Evolutionary conservation across 2,888 invertebrate genomes (phyloP).

Genomic region (Lamellibrachia columna): DNA sequence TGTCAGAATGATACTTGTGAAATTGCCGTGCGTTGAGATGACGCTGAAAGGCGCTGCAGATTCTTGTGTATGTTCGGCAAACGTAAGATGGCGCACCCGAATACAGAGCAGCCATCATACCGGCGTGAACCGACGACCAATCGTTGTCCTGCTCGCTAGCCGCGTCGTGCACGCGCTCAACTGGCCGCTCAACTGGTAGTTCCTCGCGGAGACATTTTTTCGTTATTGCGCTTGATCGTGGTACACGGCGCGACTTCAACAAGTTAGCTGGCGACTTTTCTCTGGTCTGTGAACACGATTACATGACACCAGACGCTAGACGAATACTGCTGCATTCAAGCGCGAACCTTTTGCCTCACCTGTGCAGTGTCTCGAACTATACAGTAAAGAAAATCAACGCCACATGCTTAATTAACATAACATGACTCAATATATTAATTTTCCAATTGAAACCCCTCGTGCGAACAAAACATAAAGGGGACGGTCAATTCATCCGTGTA

Average conservation of each 20-base stretch:
- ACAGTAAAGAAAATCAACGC: neutral
- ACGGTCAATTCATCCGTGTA: neutral
- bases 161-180: neutral
- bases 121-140: neutral
- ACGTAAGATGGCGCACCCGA: too few relatives aligned
- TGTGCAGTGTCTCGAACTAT: neutral
- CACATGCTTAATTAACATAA: neutral
- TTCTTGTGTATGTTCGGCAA: too few relatives aligned
- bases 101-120: too few relatives aligned
- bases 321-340: neutral
- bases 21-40: too few relatives aligned
- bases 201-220: neutral
- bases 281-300: neutral
- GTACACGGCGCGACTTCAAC: neutral
- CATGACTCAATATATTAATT: neutral
- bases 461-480: neutral
- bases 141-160: neutral
- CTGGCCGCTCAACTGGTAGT: neutral
- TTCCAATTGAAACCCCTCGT: neutral
- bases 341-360: neutral
- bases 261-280: constrained; percentile 1
- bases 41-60: too few relatives aligned
- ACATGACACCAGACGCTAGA: neutral
- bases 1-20: too few relatives aligned
- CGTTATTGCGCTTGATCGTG: neutral